Evolutionary conservation across 2,888 invertebrate genomes (phyloP).

Genomic region (Leptogaster cylindrica): DNA sequence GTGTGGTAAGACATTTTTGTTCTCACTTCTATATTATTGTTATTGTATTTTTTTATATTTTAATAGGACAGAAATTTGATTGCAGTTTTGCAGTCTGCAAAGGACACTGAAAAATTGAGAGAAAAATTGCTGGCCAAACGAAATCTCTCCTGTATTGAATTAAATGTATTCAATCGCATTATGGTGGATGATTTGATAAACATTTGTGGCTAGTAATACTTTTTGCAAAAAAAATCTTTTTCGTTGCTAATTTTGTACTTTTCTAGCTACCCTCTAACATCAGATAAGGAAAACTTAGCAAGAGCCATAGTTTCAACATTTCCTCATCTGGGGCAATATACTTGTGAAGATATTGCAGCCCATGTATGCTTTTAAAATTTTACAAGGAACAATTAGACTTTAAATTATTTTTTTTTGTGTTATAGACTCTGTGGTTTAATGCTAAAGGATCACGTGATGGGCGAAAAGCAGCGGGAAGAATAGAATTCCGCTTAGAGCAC

Average conservation of each 20-base stretch:
- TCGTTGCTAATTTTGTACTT: neutral
- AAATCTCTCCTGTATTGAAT: neutral
- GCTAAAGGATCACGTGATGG: constrained; percentile 23
- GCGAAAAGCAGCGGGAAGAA: constrained; percentile 8
- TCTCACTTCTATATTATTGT: too few relatives aligned
- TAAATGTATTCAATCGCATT: constrained; percentile 14
- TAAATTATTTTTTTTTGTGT: neutral
- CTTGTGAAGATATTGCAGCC: neutral
- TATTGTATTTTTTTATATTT: too few relatives aligned
- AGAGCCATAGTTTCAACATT: constrained; percentile 10
- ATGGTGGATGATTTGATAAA: constrained; percentile 21
- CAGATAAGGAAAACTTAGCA: constrained; percentile 12
- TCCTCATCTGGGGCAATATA: constrained; percentile 9
- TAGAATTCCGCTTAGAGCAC: constrained; percentile 14
- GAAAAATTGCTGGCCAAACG: neutral
- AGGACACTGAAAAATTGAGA: too few relatives aligned
- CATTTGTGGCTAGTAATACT: constrained; percentile 10
- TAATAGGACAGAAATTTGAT: too few relatives aligned
- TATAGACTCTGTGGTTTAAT: constrained; percentile 22
- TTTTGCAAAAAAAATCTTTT: constrained; percentile 2
- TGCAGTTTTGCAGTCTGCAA: too few relatives aligned
- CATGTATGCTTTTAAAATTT: constrained; percentile 21
- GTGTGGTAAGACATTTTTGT: too few relatives aligned
- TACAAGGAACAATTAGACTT: neutral
- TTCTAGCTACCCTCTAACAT: constrained; percentile 10